Evolutionary conservation across 1,140 invertebrate species (phyloP), one percentile per base, ranked within the genome.

Genomic region (Calephelis nemesis): DNA sequence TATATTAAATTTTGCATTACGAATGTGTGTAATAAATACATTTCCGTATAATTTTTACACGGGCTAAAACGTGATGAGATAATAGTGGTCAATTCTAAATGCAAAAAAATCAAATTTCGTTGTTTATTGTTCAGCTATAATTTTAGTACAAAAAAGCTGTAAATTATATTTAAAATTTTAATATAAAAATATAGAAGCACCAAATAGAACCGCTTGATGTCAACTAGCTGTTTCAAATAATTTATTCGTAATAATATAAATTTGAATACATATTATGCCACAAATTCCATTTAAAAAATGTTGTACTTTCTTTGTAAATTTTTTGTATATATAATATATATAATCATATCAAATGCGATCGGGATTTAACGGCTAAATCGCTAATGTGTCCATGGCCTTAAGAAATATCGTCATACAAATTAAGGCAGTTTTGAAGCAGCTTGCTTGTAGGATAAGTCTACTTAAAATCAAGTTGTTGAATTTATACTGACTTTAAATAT

Each of bases 401-500:
- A n/a, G 39, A 12, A 39, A 39, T 60, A 39, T 60, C 39, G 11
- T 39, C 54, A 63, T 68, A 77, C 77, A 65, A 76, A 76, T 76
- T 80, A 52, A 66, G 77, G 78, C 80, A 85, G 78, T 75, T 82
- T 30, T 65, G 69, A 47, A 67, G 74, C 77, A 82, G 78, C 75
- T 82, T 62, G 69, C 78, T 64, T 62, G 67, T 47, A 74, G 63
- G 63, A 52, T 77, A 79, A 73, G 68, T 75, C 69, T 63, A 58
- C 72, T 69, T 72, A 71, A 79, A 78, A 84, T 76, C 73, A 79
- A 63, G 65, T 85, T 88, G 81, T 88, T 87, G 83, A 84, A 74
- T 81, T 82, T 89, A 78, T 82, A 78, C 75, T 79, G 76, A 82
- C 83, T 87, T 84, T 87, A 82, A 83, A 76, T 72, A 77, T 83